Base-by-base conservation (phyloP, 2,113 vertebrate species). In the Etheostoma spectabile region DNA sequence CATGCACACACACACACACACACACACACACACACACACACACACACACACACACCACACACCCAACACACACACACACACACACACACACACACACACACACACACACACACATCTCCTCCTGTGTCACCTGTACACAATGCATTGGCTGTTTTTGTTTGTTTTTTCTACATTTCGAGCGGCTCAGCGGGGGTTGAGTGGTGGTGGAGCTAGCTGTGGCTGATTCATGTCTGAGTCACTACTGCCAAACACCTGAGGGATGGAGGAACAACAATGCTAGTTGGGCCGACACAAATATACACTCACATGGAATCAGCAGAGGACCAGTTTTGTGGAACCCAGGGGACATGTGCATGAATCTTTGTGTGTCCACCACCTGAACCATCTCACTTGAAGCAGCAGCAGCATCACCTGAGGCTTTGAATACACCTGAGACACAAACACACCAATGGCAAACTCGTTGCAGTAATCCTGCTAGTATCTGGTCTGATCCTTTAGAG, bases 211-310 rank as follows among this genome's bases (percentile, higher is more conserved):
- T 52, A 60, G 69, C 83, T 65, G 68, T 56, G 62, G 56, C 77
- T 88, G 84, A 92, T 83, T 89, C 85, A 82, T 70, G 49, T 71
- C 60, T 83, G 74, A 92, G 83, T 89, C 86, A 86, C 79, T 59
- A 16, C 59, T 15, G 27, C 65, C 84, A 90, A 90, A 89, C 90
- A 92, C 92, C 86, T 83, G 84, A 84, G 80, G 74, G 79, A 76
- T 74, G 66, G 24, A 84, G 27, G 33, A 65, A 80, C 27, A 6
- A 79, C 74, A 78, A 63, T 61, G 56, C 16, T 61, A 49, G 45
- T 79, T 33, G 24, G 74, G 80, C 68, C 16, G 21, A 80, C 61
- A 74, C 57, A 51, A 66, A 38, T 15, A 65, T 55, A 38, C 46
- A 71, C 38, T 12, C 24, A 75, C 53, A 53, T 8, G 27, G 38